A percentile compares a stretch with the other conserved stretches of the same genome.
Conservation (phyloP, 2,113 vertebrate species). For the Pongo abelii region DNA sequence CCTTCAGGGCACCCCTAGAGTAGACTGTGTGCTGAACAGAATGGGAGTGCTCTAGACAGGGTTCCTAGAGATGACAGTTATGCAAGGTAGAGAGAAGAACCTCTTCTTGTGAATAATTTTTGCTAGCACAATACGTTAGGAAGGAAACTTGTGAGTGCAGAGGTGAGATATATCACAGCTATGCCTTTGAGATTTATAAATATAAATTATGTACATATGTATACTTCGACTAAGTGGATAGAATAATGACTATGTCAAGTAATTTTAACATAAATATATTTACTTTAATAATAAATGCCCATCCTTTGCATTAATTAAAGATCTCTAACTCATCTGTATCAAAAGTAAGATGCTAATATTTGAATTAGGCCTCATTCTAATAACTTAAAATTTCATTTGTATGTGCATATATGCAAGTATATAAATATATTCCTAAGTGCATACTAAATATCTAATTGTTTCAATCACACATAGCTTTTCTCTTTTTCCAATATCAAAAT, state of each 20-base stretch:
- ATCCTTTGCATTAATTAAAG: neutral
- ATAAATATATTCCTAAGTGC: neutral
- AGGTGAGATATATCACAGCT: neutral
- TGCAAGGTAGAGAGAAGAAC: neutral
- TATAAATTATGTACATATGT: neutral
- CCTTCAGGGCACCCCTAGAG: fast-evolving
- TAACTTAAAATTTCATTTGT: neutral
- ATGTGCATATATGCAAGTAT: neutral
- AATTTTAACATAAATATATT: neutral
- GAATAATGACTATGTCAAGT: neutral
- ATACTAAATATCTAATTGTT: neutral
- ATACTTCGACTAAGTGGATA: neutral
- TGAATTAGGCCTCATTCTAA: neutral
- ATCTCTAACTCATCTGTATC: neutral
- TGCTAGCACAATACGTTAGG: neutral
- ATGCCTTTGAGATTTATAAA: neutral
- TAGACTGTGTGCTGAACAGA: neutral
- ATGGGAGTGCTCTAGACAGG: fast-evolving
- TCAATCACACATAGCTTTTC: neutral
- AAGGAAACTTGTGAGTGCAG: neutral
- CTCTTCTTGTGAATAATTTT: neutral
- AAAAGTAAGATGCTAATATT: neutral
- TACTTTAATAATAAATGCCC: neutral
- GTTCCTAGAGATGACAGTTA: neutral
- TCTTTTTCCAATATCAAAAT: neutral